A percentile compares a stretch with the other conserved stretches of the same genome.
Evolutionary conservation across 2,113 vertebrate species (phyloP).

Genomic region (Edolisoma coerulescens): DNA sequence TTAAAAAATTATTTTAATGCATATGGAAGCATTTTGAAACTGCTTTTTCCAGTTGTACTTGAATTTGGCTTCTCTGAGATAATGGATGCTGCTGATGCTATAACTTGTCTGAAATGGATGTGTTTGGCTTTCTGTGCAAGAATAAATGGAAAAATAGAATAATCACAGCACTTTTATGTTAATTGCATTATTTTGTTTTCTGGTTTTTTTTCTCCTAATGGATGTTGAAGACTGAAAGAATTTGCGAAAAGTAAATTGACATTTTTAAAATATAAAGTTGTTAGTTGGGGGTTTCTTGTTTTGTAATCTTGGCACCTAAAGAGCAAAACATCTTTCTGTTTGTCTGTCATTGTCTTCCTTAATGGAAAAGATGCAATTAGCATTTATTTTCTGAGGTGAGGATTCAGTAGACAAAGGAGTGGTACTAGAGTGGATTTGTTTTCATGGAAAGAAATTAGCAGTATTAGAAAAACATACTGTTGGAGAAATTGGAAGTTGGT

Average conservation of each 20-base stretch:
- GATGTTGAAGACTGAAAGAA: neutral
- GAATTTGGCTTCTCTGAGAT: neutral
- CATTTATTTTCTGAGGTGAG: neutral
- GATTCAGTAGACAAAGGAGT: neutral
- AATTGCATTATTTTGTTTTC: neutral
- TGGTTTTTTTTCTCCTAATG: neutral
- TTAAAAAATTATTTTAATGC: neutral
- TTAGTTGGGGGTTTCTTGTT: neutral
- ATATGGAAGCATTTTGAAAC: neutral
- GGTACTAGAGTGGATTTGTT: neutral
- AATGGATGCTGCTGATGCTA: neutral
- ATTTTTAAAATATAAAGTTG: neutral
- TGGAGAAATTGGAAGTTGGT: neutral
- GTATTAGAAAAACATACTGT: neutral
- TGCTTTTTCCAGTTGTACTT: neutral
- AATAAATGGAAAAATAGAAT: neutral
- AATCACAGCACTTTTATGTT: neutral
- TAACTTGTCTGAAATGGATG: neutral
- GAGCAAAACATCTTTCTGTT: neutral
- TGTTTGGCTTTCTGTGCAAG: neutral
- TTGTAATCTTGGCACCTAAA: neutral
- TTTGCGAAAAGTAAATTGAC: neutral
- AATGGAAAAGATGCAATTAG: neutral
- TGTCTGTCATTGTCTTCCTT: neutral
- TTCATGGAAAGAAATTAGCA: neutral